Base-by-base conservation (phyloP, 2,888 invertebrate species). In the Hemistola chrysoprasaria region DNA sequence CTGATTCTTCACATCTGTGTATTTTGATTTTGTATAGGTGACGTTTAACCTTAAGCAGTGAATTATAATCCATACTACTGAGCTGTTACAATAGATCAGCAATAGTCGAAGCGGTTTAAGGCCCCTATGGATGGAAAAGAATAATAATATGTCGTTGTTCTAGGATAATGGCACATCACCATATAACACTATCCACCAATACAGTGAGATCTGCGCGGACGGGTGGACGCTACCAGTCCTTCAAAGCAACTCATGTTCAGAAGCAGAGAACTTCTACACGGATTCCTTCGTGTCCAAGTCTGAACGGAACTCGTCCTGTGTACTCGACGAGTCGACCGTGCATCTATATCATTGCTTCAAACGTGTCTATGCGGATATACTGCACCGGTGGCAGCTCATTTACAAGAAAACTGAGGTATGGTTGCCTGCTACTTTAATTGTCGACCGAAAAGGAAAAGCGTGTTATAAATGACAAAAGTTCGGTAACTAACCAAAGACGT, bases 231-330 rank as follows among this genome's bases (percentile, higher is more conserved):
- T 94, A 20, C 91, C 92, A 22, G 74, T 93, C 2, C 90, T 94
- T 32, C 91, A 96, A 22, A 97, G 96, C 35, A 97, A 95, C 72
- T 96, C 96, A 0, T 96, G 95, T 91, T 95, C 96, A 0, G 95
- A 96, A 62, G 96, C 95, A 0, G 90, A 96, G 48, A 97, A 97
- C 71, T 94, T 74, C 56, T 83, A 78, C 51, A 81, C 83, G 0
- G 86, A 86, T 48, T 82, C 80, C 0, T 74, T 71, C 1, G 61
- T 61, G 6, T 72, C 74, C n/a, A 82, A 83, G 46, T 78, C 75
- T 0, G 87, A 85, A 27, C 67, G 59, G n/a, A 56, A 68, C 6
- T 62, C 82, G 0, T 76, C 82, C 1, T 86, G 90, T 25, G 79
- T 84, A 7, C 61, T 88, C 1, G 88, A 89, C 36, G 82, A 84